Percentiles rank a stretch among this genome's conserved stretches.
phyloP scores from a whole-genome alignment of 2,113 vertebrate species.

The Lepisosteus osseus region DNA sequence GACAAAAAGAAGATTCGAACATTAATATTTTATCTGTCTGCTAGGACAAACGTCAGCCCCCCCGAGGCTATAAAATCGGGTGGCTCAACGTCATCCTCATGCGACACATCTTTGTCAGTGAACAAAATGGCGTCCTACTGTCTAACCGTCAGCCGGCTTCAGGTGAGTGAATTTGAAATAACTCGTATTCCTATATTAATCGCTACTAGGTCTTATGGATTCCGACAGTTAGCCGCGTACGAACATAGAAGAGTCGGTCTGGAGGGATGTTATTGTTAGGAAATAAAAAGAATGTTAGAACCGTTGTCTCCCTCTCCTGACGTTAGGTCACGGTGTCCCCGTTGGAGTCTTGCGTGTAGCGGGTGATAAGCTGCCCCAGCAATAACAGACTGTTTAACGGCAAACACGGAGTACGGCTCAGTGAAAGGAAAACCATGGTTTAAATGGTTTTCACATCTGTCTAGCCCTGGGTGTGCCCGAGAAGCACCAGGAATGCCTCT shows the following conservation, averaged over 20 bases:
- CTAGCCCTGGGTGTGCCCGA: neutral
- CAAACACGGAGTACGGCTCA: neutral
- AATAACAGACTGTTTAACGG: neutral
- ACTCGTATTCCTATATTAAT: neutral
- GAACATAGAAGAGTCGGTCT: accelerated
- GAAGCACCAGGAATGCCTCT: slow-evolving; percentile 15
- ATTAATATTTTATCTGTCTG: too few species aligned
- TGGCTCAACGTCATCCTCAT: slow-evolving; percentile 61
- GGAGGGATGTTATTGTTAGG: neutral
- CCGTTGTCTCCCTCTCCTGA: slow-evolving; percentile 10
- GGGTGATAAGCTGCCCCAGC: neutral
- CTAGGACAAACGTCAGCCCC: too few species aligned
- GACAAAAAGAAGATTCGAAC: neutral
- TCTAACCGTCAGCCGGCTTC: slow-evolving; percentile 77
- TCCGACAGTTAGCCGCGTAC: neutral
- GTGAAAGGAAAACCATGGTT: neutral
- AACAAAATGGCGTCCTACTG: slow-evolving; percentile 97
- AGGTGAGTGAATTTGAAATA: slow-evolving; percentile 66
- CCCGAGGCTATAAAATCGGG: too few species aligned
- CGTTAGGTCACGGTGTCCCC: slow-evolving; percentile 67
- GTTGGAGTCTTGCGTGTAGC: neutral
- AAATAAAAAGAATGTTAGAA: neutral
- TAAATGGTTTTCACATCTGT: neutral
- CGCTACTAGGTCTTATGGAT: too few species aligned
- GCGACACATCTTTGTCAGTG: slow-evolving; percentile 97